Conservation (phyloP, 1,140 invertebrate genomes). For the Galleria mellonella region DNA sequence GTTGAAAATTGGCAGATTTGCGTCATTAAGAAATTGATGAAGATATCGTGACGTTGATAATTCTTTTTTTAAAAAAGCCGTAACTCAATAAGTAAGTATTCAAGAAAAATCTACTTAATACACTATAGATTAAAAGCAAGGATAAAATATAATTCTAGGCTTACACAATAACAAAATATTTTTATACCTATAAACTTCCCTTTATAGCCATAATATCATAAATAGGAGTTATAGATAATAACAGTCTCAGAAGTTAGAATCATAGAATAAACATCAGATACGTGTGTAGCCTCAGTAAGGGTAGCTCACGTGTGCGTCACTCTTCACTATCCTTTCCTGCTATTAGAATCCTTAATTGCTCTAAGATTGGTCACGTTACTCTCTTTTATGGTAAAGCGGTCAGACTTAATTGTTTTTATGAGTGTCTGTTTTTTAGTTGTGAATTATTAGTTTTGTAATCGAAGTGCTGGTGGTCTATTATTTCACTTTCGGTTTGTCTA, state of each 20-base stretch:
- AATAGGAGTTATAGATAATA: no score
- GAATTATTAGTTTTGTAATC: conserved; percentile 60
- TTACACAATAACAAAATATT: no score
- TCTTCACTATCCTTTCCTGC: conserved; percentile 54
- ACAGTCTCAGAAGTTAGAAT: conserved; percentile 4
- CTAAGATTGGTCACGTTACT: conserved; percentile 61
- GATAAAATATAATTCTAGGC: no score
- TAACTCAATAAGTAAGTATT: no score
- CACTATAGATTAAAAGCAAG: no score
- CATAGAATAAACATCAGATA: conserved; percentile 37
- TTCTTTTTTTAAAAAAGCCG: no score
- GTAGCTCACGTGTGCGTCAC: conserved; percentile 38
- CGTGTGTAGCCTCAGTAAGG: conserved; percentile 22
- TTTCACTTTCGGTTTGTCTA: conserved; percentile 36
- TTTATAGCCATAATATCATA: no score
- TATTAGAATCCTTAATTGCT: conserved; percentile 69
- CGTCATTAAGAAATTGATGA: no score
- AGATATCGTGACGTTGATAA: no score
- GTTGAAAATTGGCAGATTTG: no score
- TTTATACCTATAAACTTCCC: no score
- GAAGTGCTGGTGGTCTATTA: conserved; percentile 48
- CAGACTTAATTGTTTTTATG: conserved; percentile 70
- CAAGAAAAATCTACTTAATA: no score
- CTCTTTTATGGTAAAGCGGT: conserved; percentile 66
- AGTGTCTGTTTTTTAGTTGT: conserved; percentile 54